phyloP scores from a whole-genome alignment of 2,888 invertebrate species.

The Nyleta sp. region DNA sequence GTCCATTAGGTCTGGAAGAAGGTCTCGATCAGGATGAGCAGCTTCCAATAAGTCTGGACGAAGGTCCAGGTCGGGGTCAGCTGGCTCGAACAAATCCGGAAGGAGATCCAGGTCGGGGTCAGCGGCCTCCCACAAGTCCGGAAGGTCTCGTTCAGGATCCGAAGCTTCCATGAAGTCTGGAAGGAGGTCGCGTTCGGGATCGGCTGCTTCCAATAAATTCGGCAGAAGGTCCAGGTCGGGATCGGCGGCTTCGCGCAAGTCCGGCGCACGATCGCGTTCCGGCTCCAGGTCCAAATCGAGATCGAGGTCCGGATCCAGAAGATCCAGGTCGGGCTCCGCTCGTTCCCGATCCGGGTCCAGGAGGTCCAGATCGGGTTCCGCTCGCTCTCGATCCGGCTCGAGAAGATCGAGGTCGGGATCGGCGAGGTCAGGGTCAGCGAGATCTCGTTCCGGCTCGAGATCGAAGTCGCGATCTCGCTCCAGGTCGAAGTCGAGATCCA shows the following conservation, averaged over 20 bases:
- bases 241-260: slow-evolving; percentile 20
- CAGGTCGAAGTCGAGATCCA: slow-evolving; percentile 71
- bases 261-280: slow-evolving; percentile 69
- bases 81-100: slow-evolving; percentile 70
- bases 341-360: slow-evolving; percentile 28
- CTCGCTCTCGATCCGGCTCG: slow-evolving; percentile 30
- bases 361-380: slow-evolving; percentile 69
- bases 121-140: slow-evolving; percentile 57
- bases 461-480: slow-evolving; percentile 65
- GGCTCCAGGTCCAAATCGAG: slow-evolving; percentile 73
- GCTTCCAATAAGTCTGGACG: slow-evolving; percentile 52
- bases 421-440: slow-evolving; percentile 67
- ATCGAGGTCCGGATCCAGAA: slow-evolving; percentile 66
- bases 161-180: slow-evolving; percentile 57
- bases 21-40: slow-evolving; percentile 64
- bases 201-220: slow-evolving; percentile 39
- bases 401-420: slow-evolving; percentile 55
- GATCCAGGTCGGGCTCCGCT: slow-evolving; percentile 69
- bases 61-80: slow-evolving; percentile 68
- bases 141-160: slow-evolving; percentile 66
- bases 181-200: slow-evolving; percentile 72
- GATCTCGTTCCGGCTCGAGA: slow-evolving; percentile 71
- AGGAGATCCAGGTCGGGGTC: slow-evolving; percentile 69
- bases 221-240: slow-evolving; percentile 55
- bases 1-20: slow-evolving; percentile 50